phyloP scores from a whole-genome alignment of 2,113 vertebrate genomes.

The Otocyon megalotis region DNA sequence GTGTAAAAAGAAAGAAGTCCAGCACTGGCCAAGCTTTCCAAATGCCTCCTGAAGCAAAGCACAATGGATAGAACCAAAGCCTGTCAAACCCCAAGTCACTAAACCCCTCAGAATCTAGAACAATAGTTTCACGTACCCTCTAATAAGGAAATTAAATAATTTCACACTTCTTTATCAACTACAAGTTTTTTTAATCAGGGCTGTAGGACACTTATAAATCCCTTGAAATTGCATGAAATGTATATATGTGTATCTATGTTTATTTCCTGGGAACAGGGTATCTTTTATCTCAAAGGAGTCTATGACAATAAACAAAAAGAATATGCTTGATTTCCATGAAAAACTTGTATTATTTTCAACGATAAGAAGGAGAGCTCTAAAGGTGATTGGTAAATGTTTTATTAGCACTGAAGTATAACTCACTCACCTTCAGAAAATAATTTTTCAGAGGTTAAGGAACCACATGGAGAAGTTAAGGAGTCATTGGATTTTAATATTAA shows the following conservation, averaged over 20 bases:
- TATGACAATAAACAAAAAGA: background rate
- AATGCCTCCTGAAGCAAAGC: background rate
- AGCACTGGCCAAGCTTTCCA: background rate
- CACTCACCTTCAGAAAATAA: constrained; percentile 31
- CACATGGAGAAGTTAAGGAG: constrained; percentile 12
- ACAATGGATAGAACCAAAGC: background rate
- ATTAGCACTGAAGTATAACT: background rate
- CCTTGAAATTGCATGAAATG: background rate
- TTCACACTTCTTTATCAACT: background rate
- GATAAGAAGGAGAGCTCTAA: background rate
- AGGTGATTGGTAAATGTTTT: constrained; percentile 46
- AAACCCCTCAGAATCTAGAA: background rate
- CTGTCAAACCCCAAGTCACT: background rate
- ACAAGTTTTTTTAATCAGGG: background rate
- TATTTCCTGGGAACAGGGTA: background rate
- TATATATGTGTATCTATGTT: background rate
- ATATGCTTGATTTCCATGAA: background rate
- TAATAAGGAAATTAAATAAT: background rate
- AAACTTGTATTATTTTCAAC: constrained; percentile 12
- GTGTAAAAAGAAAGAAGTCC: background rate
- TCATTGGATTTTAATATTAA: constrained; percentile 7
- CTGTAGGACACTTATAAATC: background rate
- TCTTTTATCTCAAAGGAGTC: constrained; percentile 21
- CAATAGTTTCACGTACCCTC: background rate
- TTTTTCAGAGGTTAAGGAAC: constrained; percentile 36